These are phyloP conservation scores for Tenodera sinensis DNA, from an alignment of 2,888 invertebrate genomes.

Conservation along the genomic window DNA sequence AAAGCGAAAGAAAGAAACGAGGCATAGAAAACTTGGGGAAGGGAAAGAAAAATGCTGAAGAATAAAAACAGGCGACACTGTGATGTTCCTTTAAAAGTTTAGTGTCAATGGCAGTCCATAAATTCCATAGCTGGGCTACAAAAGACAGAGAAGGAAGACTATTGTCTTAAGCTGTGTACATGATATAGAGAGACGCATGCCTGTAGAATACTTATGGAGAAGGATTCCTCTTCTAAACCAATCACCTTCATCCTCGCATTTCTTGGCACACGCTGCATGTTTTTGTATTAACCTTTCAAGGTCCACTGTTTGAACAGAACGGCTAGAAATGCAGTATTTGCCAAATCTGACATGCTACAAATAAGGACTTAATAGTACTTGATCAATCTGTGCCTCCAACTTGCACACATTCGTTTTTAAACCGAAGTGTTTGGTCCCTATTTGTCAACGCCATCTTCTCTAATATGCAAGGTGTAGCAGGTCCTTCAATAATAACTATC, in stretches of 20 bases:
- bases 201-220: neutral
- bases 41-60: neutral
- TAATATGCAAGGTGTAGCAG: too few species aligned
- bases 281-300: neutral
- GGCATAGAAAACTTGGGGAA: neutral
- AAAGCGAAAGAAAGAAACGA: neutral
- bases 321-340: neutral
- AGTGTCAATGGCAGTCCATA: slow-evolving; percentile 9
- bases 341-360: neutral
- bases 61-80: neutral
- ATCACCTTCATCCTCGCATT: neutral
- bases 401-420: too few species aligned
- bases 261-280: neutral
- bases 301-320: neutral
- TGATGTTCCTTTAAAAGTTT: slow-evolving; percentile 13
- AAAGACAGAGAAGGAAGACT: neutral
- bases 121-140: neutral
- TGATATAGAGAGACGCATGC: slow-evolving; percentile 2
- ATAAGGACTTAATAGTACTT: too few species aligned
- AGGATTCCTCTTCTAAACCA: neutral
- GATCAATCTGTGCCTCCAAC: too few species aligned
- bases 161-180: slow-evolving; percentile 4
- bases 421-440: too few species aligned
- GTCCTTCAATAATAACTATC: too few species aligned
- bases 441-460: too few species aligned